Evolutionary conservation across 2,888 invertebrate species (phyloP).

Genomic region (Merodon equestris): DNA sequence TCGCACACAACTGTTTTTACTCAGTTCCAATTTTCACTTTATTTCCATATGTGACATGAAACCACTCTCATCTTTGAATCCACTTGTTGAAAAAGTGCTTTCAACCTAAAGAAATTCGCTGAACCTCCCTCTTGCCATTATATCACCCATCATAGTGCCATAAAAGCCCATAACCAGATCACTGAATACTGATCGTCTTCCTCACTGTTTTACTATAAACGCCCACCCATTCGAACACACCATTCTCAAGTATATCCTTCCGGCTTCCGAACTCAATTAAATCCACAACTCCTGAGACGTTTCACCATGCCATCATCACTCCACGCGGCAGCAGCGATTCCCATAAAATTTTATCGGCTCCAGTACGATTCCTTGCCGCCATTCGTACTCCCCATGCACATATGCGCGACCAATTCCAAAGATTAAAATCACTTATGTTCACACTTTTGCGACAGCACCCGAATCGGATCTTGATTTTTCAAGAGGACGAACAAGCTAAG

Average conservation of each 20-base stretch:
- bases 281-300: neutral
- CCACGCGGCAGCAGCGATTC: conserved; percentile 21
- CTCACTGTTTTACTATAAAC: neutral
- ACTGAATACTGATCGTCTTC: conserved; percentile 48
- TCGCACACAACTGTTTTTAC: too few relatives aligned
- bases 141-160: conserved; percentile 27
- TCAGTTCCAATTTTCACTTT: too few relatives aligned
- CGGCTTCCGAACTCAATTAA: conserved; percentile 32
- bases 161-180: conserved; percentile 51
- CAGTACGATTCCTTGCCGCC: conserved; percentile 35
- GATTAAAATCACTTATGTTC: conserved; percentile 62
- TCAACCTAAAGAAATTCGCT: neutral
- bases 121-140: neutral
- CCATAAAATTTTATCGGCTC: conserved; percentile 61
- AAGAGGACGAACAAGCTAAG: conserved; percentile 19
- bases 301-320: neutral
- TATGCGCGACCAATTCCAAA: conserved; percentile 51
- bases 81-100: neutral
- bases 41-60: too few relatives aligned
- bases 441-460: conserved; percentile 9
- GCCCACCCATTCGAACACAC: neutral
- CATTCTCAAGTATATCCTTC: conserved; percentile 6
- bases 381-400: conserved; percentile 1
- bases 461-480: conserved; percentile 27
- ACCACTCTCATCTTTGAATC: too few relatives aligned